These are phyloP conservation scores for Tragopan temminckii DNA, from an alignment of 2,797 vertebrate species.

Conservation along the genomic window DNA sequence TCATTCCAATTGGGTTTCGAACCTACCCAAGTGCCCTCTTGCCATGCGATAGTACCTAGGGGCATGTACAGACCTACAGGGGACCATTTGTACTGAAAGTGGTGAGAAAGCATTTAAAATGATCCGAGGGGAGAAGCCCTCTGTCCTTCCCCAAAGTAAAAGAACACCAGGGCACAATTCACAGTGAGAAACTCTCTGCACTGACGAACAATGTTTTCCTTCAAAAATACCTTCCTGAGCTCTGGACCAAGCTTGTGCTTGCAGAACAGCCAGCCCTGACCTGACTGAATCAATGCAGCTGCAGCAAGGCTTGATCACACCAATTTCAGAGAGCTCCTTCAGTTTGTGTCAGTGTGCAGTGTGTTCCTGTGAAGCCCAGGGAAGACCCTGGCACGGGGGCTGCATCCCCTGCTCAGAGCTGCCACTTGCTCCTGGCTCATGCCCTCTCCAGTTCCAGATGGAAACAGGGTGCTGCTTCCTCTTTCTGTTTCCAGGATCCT, in stretches of 20 bases:
- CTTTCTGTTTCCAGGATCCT: background rate
- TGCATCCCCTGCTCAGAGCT: background rate
- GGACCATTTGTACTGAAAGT: background rate
- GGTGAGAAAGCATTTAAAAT: background rate
- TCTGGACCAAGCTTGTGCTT: background rate
- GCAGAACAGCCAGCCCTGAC: background rate
- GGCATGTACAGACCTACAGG: background rate
- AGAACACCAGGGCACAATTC: rapidly evolving
- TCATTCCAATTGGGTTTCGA: background rate
- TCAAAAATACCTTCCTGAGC: background rate
- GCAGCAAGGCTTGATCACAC: background rate
- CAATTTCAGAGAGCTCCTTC: background rate
- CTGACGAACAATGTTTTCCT: background rate
- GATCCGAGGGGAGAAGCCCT: background rate
- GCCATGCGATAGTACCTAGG: background rate
- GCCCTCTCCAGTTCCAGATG: background rate
- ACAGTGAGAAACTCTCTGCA: background rate
- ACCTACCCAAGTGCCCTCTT: background rate
- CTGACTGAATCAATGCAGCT: background rate
- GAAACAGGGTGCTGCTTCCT: background rate
- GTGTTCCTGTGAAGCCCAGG: background rate
- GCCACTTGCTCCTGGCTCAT: background rate
- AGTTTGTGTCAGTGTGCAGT: background rate
- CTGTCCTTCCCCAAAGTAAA: background rate
- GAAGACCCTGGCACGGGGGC: background rate